These are phyloP conservation scores for Pteropus rufus DNA, from an alignment of 2,797 vertebrate genomes.

Conservation along the genomic window DNA sequence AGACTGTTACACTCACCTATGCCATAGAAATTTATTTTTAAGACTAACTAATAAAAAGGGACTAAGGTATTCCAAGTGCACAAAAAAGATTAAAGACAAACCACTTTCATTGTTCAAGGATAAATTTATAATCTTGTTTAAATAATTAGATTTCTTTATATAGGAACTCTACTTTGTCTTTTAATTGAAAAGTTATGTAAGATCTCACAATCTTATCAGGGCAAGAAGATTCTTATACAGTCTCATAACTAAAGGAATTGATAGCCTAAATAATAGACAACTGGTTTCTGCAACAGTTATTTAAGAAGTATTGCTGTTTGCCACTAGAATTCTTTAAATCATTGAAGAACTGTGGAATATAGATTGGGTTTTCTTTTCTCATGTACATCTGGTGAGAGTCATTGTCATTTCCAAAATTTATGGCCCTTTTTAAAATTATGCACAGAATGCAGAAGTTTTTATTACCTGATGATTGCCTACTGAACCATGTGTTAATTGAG, in stretches of 20 bases:
- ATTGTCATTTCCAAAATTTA: neutral
- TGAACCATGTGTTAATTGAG: neutral
- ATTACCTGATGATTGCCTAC: neutral
- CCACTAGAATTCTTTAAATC: neutral
- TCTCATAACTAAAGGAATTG: neutral
- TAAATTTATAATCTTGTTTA: neutral
- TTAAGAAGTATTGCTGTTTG: neutral
- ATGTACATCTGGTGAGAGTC: neutral
- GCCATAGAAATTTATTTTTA: neutral
- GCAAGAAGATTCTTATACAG: neutral
- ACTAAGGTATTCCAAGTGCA: neutral
- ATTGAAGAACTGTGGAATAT: neutral
- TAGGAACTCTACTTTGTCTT: neutral
- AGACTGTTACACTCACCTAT: neutral
- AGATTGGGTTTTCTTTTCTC: neutral
- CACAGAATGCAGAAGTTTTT: neutral
- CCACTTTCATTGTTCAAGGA: neutral
- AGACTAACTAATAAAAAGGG: neutral
- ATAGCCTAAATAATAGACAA: neutral
- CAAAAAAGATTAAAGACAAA: neutral
- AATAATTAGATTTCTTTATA: constrained; percentile 9
- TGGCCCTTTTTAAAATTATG: neutral
- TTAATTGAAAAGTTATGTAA: neutral
- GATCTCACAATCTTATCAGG: neutral
- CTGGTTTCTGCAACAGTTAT: neutral